These are phyloP conservation scores for Ligdia adustata DNA, from an alignment of 2,888 invertebrate genomes.

Conservation along the genomic window DNA sequence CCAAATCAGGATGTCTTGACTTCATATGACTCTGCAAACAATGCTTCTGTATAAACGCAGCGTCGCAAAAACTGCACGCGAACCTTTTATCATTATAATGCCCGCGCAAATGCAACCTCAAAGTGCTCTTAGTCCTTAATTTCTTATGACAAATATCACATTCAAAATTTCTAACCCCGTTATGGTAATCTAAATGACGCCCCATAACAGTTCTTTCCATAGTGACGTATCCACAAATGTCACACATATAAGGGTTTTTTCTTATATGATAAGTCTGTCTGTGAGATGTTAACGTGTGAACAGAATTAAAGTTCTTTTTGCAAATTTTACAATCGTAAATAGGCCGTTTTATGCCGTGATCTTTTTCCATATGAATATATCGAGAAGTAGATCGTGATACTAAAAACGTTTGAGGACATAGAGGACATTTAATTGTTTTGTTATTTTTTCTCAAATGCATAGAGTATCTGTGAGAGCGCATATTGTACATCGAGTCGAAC, in stretches of 20 bases:
- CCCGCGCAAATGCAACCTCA: not conserved
- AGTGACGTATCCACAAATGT: not conserved
- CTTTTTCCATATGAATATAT: not conserved
- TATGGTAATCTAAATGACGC: not conserved
- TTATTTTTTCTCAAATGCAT: not conserved
- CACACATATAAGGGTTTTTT: not conserved
- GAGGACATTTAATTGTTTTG: not conserved
- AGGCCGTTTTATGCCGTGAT: not conserved
- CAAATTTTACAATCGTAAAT: not conserved
- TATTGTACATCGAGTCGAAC: not conserved
- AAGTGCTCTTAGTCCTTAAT: not conserved
- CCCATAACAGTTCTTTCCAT: not conserved
- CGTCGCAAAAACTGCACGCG: not conserved
- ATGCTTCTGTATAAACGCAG: slow-evolving; percentile 6
- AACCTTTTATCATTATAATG: slow-evolving; percentile 2
- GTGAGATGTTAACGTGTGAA: not conserved
- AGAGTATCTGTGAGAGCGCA: not conserved
- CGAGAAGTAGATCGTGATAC: not conserved
- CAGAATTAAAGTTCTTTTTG: not conserved
- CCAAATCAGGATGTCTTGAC: not conserved
- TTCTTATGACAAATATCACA: not conserved
- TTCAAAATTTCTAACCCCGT: not conserved
- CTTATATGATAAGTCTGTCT: not conserved
- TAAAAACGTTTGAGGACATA: not conserved
- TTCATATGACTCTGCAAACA: not conserved